phyloP scores from a whole-genome alignment of 2,113 vertebrate species.

The Aegotheles bennettii region DNA sequence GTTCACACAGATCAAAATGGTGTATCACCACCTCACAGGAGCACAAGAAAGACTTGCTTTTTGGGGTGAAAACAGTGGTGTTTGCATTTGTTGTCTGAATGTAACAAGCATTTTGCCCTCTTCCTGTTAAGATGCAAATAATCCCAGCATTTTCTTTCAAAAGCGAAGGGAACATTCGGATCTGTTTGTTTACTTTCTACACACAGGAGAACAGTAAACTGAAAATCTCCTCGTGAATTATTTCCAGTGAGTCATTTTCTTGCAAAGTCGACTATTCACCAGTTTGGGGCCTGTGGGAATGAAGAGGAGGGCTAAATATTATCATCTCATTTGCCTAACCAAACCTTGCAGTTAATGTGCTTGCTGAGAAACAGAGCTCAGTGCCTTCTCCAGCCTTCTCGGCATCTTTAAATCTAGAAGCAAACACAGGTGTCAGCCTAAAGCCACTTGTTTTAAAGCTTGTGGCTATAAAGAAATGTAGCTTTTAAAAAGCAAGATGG shows the following conservation, averaged over 20 bases:
- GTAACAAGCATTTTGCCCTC: slow-evolving; percentile 34
- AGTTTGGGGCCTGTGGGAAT: neutral
- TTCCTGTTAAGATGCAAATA: slow-evolving; percentile 13
- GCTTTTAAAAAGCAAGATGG: neutral
- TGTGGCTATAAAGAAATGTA: neutral
- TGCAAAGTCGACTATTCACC: slow-evolving; percentile 16
- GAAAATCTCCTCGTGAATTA: slow-evolving; percentile 19
- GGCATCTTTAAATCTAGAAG: neutral
- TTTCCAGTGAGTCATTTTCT: slow-evolving; percentile 58
- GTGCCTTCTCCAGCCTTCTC: neutral
- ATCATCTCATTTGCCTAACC: neutral
- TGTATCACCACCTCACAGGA: neutral
- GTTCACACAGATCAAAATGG: slow-evolving; percentile 13
- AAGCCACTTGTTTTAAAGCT: neutral
- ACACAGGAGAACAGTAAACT: slow-evolving; percentile 16
- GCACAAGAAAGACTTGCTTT: neutral
- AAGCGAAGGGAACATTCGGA: slow-evolving; percentile 8
- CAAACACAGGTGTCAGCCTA: neutral
- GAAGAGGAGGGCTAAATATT: neutral
- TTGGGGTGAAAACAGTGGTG: neutral
- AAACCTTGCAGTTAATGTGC: neutral
- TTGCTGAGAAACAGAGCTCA: neutral
- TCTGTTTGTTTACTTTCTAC: slow-evolving; percentile 38
- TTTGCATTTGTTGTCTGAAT: neutral
- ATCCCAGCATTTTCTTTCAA: neutral